Evolutionary conservation across 2,888 invertebrate species (phyloP), one percentile per base, ranked within the genome.

Genomic region (Julus scandinavius): DNA sequence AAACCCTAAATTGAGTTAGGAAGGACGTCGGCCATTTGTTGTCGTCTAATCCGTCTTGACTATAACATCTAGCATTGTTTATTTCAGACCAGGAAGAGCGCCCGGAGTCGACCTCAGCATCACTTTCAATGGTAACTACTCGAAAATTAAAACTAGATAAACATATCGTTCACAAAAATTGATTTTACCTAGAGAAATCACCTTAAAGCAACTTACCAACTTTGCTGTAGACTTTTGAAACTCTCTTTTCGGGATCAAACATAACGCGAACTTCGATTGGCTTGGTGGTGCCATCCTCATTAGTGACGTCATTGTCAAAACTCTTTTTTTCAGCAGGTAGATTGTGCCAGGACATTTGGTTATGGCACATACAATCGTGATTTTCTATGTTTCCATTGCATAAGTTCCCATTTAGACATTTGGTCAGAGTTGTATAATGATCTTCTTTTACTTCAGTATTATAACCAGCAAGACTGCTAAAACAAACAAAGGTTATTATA

Each of bases 1-100:
- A 93, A 89, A 96, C 95, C 92, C 93, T 91, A 87, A 96, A 95
- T 92, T 96, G 96, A 17, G 95, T 96, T 94, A 94, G 95, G 92
- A 96, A 96, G 89, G 95, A 94, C n/a, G 96, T 96, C 86, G 96
- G 95, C 94, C 95, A 95, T 89, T 94, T 92, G 38, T 90, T 89
- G 6, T 90, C 89, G 13, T 88, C 88, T 3, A 90, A 83, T 93
- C 93, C 95, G 94, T 89, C 89, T 58, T 89, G 89, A 80, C 89
- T 89, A 17, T 89, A 80, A 41, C 58, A 88, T 80, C 15, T 94
- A 85, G 94, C 94, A 50, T 95, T 95, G 91, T 95, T 95, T 89
- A 95, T 95, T 91, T 91, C 95, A 90, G 95, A 92, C 94, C 95
- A 95, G 89, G 95, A 92, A 85, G 95, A 94, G 91, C 91, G 88